A percentile compares a stretch with the other conserved stretches of the same genome.
Conservation (phyloP, 2,888 invertebrate genomes). For the Schrankia costaestrigalis region DNA sequence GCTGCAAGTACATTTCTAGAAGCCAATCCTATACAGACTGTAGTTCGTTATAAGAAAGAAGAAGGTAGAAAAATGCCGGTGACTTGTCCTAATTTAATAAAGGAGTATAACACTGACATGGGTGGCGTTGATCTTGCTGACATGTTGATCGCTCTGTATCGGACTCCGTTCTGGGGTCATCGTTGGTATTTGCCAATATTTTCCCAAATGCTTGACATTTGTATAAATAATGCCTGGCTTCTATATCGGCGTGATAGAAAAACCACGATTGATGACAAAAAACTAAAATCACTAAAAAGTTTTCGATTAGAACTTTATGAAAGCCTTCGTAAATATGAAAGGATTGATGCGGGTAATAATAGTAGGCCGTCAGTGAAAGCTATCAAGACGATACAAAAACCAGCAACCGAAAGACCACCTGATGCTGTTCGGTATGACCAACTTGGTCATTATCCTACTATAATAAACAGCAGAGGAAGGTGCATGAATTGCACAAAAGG, state of each 20-base stretch:
- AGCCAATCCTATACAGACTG: background rate
- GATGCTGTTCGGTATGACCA: slow-evolving; percentile 5
- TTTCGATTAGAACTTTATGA: background rate
- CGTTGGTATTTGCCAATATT: slow-evolving; percentile 18
- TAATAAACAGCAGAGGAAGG: slow-evolving; percentile 2
- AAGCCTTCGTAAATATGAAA: background rate
- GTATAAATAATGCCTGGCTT: slow-evolving; percentile 14
- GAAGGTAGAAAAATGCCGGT: background rate
- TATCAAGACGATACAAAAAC: background rate
- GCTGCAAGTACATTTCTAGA: slow-evolving; percentile 6
- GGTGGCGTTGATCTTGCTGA: slow-evolving; percentile 17
- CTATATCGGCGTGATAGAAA: slow-evolving; percentile 5
- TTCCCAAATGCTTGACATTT: slow-evolving; percentile 15
- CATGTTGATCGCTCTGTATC: slow-evolving; percentile 15
- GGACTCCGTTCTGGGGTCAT: slow-evolving; percentile 8
- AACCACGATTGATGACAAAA: background rate
- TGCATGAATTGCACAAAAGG: slow-evolving; percentile 2
- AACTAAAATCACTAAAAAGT: background rate
- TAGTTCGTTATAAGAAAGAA: background rate
- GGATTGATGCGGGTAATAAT: background rate
- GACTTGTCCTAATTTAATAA: slow-evolving; percentile 4
- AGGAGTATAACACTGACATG: slow-evolving; percentile 6
- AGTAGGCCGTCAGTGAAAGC: background rate
- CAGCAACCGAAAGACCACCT: slow-evolving; percentile 4
- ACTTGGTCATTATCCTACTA: slow-evolving; percentile 1